Conservation (phyloP, 2,113 vertebrate species). For the Lagenorhynchus albirostris region DNA sequence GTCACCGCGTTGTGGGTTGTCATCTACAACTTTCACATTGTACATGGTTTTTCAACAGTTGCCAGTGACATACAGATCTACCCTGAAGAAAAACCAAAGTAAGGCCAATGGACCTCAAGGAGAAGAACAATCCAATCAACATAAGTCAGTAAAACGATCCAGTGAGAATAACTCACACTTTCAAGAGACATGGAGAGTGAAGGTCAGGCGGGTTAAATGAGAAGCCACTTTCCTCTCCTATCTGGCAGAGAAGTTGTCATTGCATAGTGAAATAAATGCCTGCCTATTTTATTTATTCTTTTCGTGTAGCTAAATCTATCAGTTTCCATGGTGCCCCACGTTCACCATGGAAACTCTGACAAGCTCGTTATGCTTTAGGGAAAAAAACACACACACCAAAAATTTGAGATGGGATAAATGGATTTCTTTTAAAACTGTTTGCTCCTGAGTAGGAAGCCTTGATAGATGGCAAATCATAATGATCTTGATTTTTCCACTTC, state of each 20-base stretch:
- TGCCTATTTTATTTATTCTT: conserved; percentile 79
- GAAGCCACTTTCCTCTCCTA: conserved; percentile 28
- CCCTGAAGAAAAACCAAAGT: background rate
- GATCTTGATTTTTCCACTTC: conserved; percentile 40
- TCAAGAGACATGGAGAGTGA: background rate
- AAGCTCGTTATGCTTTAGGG: conserved; percentile 70
- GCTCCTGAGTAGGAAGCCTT: conserved; percentile 55
- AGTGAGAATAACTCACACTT: background rate
- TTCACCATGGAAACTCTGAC: conserved; percentile 80
- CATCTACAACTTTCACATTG: background rate
- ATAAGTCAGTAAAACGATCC: background rate
- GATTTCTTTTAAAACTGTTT: conserved; percentile 61
- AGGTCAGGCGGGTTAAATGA: conserved; percentile 17
- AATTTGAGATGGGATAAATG: conserved; percentile 64
- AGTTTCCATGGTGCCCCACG: conserved; percentile 75
- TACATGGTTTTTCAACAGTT: background rate
- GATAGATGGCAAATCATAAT: conserved; percentile 43
- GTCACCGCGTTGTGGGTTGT: background rate
- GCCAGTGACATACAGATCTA: background rate
- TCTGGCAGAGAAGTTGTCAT: conserved; percentile 51
- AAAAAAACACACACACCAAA: conserved; percentile 53
- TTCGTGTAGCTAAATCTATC: conserved; percentile 77
- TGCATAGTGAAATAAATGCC: conserved; percentile 63
- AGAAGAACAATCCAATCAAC: background rate
- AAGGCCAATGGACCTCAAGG: background rate